These are phyloP conservation scores for Aphelocoma coerulescens DNA, from an alignment of 2,113 vertebrate species.

Conservation along the genomic window DNA sequence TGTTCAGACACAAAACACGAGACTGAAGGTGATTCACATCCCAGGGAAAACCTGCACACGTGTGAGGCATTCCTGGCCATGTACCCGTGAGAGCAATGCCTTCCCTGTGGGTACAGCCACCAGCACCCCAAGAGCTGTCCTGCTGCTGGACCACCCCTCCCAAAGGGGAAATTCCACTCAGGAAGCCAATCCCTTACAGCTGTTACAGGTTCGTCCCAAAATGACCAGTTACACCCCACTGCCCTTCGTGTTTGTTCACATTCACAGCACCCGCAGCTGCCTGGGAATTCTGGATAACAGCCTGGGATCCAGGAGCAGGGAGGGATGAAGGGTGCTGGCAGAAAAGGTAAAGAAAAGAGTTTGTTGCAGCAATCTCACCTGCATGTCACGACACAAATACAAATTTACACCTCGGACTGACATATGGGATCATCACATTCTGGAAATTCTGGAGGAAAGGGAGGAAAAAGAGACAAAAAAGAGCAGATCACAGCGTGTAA, in stretches of 20 bases:
- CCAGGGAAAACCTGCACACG: neutral
- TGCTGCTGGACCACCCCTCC: neutral
- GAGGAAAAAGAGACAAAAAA: neutral
- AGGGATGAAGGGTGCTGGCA: neutral
- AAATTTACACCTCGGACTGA: neutral
- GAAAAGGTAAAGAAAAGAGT: neutral
- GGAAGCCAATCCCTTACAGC: neutral
- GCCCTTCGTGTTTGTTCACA: rapidly evolving
- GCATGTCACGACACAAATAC: neutral
- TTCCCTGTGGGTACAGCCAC: neutral
- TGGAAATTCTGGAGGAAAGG: neutral
- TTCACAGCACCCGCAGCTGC: neutral
- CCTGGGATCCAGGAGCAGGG: neutral
- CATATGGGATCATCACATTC: neutral
- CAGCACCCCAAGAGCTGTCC: neutral
- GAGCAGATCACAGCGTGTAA: neutral
- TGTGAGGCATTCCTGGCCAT: neutral
- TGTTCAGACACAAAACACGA: neutral
- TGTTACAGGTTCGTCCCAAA: neutral
- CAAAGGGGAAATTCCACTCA: neutral
- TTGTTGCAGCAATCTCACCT: neutral
- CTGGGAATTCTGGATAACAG: neutral
- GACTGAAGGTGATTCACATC: neutral
- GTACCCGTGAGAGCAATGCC: neutral
- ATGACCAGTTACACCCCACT: too few relatives aligned